A percentile compares a stretch with the other conserved stretches of the same genome.
Evolutionary conservation across 2,113 vertebrate genomes (phyloP).

Genomic region (Laticauda laticaudata): DNA sequence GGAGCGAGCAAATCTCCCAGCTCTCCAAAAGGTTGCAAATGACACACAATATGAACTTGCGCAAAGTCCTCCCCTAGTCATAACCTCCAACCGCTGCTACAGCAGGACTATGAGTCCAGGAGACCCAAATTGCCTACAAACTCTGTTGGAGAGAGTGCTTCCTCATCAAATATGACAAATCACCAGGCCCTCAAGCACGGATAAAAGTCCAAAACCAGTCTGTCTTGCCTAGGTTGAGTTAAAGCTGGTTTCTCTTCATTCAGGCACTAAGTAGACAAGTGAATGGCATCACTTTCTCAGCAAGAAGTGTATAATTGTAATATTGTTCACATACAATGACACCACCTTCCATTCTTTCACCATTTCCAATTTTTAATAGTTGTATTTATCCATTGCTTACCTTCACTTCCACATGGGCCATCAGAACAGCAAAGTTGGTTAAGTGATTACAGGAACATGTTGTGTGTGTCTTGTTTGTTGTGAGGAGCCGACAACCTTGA

Average conservation of each 20-base stretch:
- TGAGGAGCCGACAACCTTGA: conserved; percentile 91
- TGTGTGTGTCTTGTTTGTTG: conserved; percentile 92
- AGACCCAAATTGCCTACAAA: neutral
- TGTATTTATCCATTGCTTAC: conserved; percentile 67
- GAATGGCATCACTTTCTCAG: neutral
- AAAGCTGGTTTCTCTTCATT: neutral
- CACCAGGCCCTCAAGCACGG: neutral
- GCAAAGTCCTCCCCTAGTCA: neutral
- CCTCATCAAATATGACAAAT: neutral
- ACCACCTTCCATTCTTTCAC: neutral
- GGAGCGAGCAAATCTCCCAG: neutral
- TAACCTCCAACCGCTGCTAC: neutral
- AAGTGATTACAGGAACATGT: conserved; percentile 97
- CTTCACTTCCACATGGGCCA: conserved; percentile 99
- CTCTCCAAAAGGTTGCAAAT: neutral
- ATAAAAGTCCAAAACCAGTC: neutral
- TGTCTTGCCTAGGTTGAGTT: neutral
- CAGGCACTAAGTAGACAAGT: neutral
- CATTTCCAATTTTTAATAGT: neutral
- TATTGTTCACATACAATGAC: neutral
- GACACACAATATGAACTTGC: neutral
- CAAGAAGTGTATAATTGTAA: neutral
- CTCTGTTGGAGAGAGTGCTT: neutral
- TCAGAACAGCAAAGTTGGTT: conserved; percentile 96
- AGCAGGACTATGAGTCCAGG: neutral